phyloP scores from a whole-genome alignment of 2,797 vertebrate genomes.

The Salarias fasciatus region DNA sequence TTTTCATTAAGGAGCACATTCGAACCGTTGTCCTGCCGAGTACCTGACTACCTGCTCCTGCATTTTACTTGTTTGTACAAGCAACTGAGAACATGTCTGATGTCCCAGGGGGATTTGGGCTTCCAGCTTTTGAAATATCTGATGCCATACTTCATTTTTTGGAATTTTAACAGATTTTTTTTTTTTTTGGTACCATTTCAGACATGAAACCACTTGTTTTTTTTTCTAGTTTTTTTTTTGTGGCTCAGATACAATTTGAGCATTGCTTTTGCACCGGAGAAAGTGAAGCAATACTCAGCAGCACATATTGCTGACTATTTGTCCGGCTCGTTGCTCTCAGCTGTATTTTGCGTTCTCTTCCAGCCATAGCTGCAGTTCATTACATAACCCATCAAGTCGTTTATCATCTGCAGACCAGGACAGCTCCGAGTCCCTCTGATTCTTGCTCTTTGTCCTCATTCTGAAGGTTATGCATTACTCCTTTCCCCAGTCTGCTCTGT shows the following conservation, averaged over 20 bases:
- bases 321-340: constrained; percentile 3
- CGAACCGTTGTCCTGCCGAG: constrained; percentile 14
- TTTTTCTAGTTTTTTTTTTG: constrained; percentile 18
- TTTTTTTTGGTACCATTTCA: constrained; percentile 3
- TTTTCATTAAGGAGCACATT: constrained; percentile 59
- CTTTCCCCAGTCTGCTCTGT: constrained; percentile 2
- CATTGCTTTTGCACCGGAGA: background rate
- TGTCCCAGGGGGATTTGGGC: too few species aligned
- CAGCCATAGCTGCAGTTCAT: constrained; percentile 57
- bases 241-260: constrained; percentile 13
- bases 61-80: background rate
- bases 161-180: constrained; percentile 16
- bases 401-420: constrained; percentile 56
- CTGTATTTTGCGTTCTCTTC: constrained; percentile 45
- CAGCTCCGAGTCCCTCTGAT: constrained; percentile 28
- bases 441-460: constrained; percentile 24
- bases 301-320: constrained; percentile 34
- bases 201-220: constrained; percentile 11
- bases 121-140: constrained; percentile 23
- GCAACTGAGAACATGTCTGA: background rate
- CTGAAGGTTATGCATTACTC: constrained; percentile 27
- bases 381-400: constrained; percentile 71
- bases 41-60: too few species aligned
- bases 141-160: background rate
- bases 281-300: constrained; percentile 13